Conservation (phyloP, 2,797 vertebrate species). For the Myripristis jacobus region DNA sequence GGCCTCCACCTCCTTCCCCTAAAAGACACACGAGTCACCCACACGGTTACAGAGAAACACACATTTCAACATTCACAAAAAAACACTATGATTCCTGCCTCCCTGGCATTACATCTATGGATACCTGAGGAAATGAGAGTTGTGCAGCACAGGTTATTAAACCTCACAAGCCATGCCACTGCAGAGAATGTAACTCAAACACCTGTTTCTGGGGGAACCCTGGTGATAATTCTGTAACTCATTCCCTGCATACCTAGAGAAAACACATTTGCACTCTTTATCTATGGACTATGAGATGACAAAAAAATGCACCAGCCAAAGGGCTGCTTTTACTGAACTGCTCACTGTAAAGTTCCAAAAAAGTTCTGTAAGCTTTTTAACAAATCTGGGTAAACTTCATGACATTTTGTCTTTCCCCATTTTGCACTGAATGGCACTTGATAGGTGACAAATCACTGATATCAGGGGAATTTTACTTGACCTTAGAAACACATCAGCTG, state of each 20-base stretch:
- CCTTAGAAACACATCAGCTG: not conserved
- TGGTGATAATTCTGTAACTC: not conserved
- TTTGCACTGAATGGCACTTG: not conserved
- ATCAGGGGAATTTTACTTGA: not conserved
- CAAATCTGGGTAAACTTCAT: no score
- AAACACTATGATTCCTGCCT: not conserved
- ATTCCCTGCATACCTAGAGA: slow-evolving; percentile 6
- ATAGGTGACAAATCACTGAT: not conserved
- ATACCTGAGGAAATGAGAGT: slow-evolving; percentile 13
- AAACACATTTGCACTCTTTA: not conserved
- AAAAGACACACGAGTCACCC: not conserved
- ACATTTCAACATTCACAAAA: not conserved
- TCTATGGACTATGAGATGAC: not conserved
- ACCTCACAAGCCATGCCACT: not conserved
- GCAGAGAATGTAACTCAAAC: not conserved
- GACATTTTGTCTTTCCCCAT: not conserved
- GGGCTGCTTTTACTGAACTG: not conserved
- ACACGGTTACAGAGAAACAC: not conserved
- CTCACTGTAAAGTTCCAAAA: not conserved
- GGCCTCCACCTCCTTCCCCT: slow-evolving; percentile 83
- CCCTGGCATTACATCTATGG: not conserved
- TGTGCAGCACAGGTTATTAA: not conserved
- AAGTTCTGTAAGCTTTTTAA: not conserved
- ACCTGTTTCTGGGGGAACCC: slow-evolving; percentile 1
- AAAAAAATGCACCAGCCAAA: not conserved